Conservation (phyloP, 2,113 vertebrate species). For the Probosciger aterrimus region DNA sequence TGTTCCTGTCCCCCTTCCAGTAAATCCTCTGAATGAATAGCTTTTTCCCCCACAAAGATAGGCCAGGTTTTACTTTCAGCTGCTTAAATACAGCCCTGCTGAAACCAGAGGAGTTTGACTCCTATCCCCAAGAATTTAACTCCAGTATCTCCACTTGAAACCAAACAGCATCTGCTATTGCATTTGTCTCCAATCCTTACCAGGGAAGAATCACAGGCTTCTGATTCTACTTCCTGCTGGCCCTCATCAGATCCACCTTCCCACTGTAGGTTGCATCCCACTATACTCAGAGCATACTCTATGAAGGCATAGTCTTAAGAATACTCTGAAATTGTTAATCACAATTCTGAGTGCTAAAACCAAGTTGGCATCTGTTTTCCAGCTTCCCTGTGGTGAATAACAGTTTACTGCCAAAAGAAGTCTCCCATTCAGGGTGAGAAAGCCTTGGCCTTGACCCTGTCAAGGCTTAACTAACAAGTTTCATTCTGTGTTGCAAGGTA, state of each 20-base stretch:
- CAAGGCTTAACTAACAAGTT: background rate
- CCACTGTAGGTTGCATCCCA: background rate
- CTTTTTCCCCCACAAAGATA: background rate
- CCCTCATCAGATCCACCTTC: background rate
- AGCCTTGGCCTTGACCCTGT: background rate
- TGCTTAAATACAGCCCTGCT: background rate
- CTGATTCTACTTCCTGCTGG: background rate
- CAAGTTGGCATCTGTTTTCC: background rate
- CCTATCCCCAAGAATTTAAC: background rate
- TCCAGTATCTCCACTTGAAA: background rate
- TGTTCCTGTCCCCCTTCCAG: background rate
- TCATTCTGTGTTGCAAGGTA: background rate
- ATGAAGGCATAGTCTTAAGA: background rate
- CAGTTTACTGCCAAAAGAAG: background rate
- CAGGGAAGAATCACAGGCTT: background rate
- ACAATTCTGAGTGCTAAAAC: rapidly evolving
- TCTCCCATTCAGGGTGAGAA: background rate
- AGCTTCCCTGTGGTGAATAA: background rate
- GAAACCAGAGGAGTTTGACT: background rate
- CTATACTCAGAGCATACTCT: background rate
- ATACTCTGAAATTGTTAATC: background rate
- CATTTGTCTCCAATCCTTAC: background rate
- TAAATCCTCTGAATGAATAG: background rate
- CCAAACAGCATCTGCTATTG: background rate
- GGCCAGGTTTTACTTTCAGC: background rate